Conservation (phyloP, 2,888 invertebrate species). For the Chrysolina americana region DNA sequence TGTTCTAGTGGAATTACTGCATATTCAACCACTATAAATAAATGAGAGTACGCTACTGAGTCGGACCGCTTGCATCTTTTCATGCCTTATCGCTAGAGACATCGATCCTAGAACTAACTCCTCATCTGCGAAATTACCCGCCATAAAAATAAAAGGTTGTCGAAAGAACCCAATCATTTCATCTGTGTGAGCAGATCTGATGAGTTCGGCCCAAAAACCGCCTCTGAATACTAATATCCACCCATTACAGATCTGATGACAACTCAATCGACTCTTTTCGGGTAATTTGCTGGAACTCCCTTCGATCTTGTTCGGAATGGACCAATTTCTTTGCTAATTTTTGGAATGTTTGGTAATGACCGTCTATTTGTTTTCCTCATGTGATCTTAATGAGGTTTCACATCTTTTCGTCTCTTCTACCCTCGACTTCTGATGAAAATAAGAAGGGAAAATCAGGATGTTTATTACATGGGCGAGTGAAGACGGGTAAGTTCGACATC, state of each 20-base stretch:
- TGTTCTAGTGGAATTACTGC: no score
- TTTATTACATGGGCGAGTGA: no score
- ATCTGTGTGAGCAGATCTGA: conserved; percentile 44
- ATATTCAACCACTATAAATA: background rate
- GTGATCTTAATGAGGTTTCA: background rate
- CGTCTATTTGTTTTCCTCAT: conserved; percentile 34
- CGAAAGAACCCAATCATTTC: conserved; percentile 44
- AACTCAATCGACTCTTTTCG: conserved; percentile 45
- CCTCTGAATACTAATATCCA: conserved; percentile 43
- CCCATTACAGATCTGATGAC: conserved; percentile 43
- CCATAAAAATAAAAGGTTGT: conserved; percentile 44
- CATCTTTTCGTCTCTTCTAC: background rate
- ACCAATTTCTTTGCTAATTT: conserved; percentile 47
- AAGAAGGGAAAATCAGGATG: no score
- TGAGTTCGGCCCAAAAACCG: conserved; percentile 35
- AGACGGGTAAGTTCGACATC: no score
- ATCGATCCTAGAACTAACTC: conserved; percentile 39
- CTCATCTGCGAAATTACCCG: conserved; percentile 39
- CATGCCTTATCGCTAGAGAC: conserved; percentile 18
- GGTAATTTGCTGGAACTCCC: conserved; percentile 41
- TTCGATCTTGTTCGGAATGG: conserved; percentile 32
- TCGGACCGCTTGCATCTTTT: background rate
- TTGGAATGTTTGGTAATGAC: conserved; percentile 32
- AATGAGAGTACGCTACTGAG: background rate
- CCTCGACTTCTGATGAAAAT: background rate